phyloP scores from a whole-genome alignment of 2,113 vertebrate genomes.

The Labeo rohita region DNA sequence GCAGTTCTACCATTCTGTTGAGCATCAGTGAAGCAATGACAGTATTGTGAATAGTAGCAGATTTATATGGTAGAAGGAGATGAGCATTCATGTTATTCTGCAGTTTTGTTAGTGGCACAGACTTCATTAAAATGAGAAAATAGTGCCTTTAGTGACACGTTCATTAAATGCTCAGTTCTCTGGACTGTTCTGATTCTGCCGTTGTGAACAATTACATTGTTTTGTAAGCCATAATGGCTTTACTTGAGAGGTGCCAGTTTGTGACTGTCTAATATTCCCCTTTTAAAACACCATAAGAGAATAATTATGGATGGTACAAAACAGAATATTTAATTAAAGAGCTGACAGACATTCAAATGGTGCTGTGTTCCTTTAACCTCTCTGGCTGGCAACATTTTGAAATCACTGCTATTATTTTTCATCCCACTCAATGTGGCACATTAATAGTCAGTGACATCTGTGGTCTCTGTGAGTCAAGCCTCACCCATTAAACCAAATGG shows the following conservation, averaged over 20 bases:
- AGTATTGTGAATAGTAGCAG: constrained; percentile 10
- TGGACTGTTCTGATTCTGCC: not conserved
- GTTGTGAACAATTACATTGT: constrained; percentile 24
- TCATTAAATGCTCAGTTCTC: not conserved
- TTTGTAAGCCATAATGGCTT: constrained; percentile 5
- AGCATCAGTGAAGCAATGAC: not conserved
- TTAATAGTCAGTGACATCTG: constrained; percentile 38
- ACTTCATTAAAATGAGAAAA: not conserved
- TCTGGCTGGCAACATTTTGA: not conserved
- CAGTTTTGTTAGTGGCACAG: not conserved
- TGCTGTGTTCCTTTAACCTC: constrained; percentile 16
- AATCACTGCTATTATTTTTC: constrained; percentile 24
- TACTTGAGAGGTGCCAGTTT: not conserved
- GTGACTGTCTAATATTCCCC: constrained; percentile 22
- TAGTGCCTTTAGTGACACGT: not conserved
- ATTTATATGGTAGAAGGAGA: not conserved
- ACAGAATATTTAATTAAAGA: constrained; percentile 31
- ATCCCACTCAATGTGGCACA: constrained; percentile 21
- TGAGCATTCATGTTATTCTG: not conserved
- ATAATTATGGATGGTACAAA: constrained; percentile 30
- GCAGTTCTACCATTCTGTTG: not conserved
- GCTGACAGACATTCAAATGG: not conserved
- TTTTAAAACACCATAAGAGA: constrained; percentile 25
- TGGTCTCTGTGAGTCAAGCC: constrained; percentile 18
- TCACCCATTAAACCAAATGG: constrained; percentile 20